These are phyloP conservation scores for Epizoanthus scotinus DNA, from an alignment of 92 coral and sea anemone species.

Conservation along the genomic window DNA sequence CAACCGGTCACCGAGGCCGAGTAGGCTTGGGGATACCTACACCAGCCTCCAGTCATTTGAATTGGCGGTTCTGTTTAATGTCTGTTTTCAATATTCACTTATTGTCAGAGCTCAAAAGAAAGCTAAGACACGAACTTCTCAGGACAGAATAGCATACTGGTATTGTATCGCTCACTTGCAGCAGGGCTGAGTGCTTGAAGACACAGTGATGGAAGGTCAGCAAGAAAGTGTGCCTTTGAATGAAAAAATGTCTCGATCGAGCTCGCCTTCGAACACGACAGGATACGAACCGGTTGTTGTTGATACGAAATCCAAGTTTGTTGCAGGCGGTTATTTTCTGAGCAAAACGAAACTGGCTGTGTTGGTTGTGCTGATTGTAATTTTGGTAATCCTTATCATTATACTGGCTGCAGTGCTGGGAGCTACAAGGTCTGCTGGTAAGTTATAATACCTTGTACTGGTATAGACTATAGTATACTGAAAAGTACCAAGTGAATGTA, in stretches of 20 bases:
- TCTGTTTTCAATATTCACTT: too few species aligned
- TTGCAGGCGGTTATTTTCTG: slow-evolving; percentile 37
- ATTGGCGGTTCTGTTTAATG: too few species aligned
- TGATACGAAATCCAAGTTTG: slow-evolving; percentile 4
- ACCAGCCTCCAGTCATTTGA: too few species aligned
- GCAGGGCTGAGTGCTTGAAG: not conserved
- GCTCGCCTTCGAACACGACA: slow-evolving; percentile 7
- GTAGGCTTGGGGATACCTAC: too few species aligned
- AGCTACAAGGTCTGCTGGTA: slow-evolving; percentile 30
- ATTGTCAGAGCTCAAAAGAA: too few species aligned
- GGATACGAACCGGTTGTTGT: slow-evolving; percentile 11
- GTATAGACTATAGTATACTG: too few species aligned
- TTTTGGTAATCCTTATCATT: slow-evolving; percentile 55
- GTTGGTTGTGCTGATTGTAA: slow-evolving; percentile 29
- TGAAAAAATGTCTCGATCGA: not conserved
- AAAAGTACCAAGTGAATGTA: too few species aligned
- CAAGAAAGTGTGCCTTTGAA: slow-evolving; percentile 4
- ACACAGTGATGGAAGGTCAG: not conserved
- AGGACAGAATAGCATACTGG: too few species aligned
- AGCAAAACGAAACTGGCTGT: slow-evolving; percentile 51
- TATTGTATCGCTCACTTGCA: too few species aligned
- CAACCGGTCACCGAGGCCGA: too few species aligned
- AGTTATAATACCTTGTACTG: not conserved
- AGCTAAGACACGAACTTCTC: too few species aligned
- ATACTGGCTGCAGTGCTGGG: slow-evolving; percentile 62